Conservation (phyloP, 2,113 vertebrate genomes). For the Holacanthus passer region DNA sequence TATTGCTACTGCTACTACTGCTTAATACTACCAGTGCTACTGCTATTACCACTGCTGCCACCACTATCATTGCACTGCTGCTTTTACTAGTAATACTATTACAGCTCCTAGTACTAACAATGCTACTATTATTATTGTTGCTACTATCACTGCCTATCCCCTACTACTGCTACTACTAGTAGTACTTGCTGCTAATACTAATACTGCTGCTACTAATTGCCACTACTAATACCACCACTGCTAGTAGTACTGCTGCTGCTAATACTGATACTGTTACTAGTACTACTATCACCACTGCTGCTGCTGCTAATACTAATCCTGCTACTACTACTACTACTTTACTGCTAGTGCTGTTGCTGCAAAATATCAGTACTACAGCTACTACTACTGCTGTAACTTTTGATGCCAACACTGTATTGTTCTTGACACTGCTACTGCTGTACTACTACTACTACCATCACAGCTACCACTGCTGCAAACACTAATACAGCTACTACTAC, state of each 20-base stretch:
- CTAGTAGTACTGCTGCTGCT: neutral
- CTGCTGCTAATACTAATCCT: neutral
- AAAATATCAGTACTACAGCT: too few species aligned
- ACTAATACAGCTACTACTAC: neutral
- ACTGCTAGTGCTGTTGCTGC: neutral
- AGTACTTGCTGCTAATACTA: too few species aligned
- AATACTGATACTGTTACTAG: neutral
- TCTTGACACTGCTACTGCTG: neutral
- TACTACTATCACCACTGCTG: neutral
- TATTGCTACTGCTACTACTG: neutral
- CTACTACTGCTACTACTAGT: too few species aligned
- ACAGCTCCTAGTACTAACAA: too few species aligned
- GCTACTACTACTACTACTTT: too few species aligned
- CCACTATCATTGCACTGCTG: too few species aligned
- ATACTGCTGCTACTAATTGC: neutral
- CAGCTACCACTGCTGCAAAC: neutral
- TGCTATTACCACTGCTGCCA: too few species aligned
- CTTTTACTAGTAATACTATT: too few species aligned
- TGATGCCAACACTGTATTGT: neutral
- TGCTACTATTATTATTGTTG: too few species aligned
- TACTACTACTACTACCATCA: neutral
- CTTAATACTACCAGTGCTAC: too few species aligned
- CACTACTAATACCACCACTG: neutral
- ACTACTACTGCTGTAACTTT: neutral
- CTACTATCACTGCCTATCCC: too few species aligned